These are phyloP conservation scores for Gastracanthus pulcherrimus DNA, from an alignment of 2,888 invertebrate genomes.

Conservation along the genomic window DNA sequence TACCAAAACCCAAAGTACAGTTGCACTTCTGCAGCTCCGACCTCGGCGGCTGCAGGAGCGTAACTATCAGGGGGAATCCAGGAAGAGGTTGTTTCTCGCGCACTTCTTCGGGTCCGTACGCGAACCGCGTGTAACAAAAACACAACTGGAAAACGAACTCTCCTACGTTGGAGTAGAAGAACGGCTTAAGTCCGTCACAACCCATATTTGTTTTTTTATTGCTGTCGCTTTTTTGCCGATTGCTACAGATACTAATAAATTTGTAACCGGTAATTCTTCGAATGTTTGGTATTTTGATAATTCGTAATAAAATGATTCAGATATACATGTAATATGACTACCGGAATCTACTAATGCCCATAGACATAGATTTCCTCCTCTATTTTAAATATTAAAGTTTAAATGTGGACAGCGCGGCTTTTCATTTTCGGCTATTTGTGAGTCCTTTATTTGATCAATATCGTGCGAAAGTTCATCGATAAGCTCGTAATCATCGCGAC, in stretches of 20 bases:
- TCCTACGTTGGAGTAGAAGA: too few species aligned
- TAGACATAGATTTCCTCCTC: background rate
- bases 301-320: background rate
- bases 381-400: background rate
- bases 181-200: too few species aligned
- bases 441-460: background rate
- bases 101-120: too few species aligned
- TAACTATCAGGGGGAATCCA: too few species aligned
- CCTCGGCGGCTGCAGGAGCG: too few species aligned
- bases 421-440: background rate
- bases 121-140: too few species aligned
- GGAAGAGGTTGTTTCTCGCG: too few species aligned
- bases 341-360: slow-evolving; percentile 8
- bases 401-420: background rate
- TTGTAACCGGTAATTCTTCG: background rate
- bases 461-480: background rate
- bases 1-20: too few species aligned
- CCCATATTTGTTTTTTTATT: background rate
- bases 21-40: too few species aligned
- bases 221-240: background rate
- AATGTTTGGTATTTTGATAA: background rate
- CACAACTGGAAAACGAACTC: too few species aligned
- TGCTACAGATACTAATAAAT: background rate
- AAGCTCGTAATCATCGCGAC: background rate
- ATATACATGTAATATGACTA: background rate